These are phyloP conservation scores for Cyprinus carpio DNA, from an alignment of 2,113 vertebrate genomes.

Conservation along the genomic window DNA sequence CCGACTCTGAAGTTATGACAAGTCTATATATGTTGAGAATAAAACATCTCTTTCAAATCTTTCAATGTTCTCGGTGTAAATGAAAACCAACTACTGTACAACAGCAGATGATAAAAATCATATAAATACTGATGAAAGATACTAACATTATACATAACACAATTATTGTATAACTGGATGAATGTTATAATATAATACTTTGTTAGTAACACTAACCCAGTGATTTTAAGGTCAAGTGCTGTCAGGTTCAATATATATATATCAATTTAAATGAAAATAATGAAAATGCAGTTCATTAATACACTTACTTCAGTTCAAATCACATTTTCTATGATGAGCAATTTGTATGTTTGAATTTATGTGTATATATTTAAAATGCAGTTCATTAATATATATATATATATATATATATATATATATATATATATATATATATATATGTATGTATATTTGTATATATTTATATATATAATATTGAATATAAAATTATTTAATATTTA, in stretches of 20 bases:
- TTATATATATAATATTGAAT: too few species aligned
- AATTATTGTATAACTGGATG: neutral
- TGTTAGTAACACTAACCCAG: neutral
- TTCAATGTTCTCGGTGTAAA: neutral
- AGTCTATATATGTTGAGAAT: neutral
- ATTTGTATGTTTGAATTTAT: too few species aligned
- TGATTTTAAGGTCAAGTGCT: neutral
- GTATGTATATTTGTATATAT: too few species aligned
- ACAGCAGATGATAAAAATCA: neutral
- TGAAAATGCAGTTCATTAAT: neutral
- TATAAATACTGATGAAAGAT: neutral
- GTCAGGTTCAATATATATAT: neutral
- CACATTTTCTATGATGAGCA: neutral
- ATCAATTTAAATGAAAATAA: too few species aligned
- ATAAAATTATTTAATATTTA: too few species aligned
- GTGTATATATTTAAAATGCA: too few species aligned
- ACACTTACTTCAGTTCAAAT: neutral
- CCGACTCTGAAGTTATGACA: neutral
- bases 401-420: too few species aligned
- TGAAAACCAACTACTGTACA: neutral
- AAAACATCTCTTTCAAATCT: neutral
- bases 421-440: too few species aligned
- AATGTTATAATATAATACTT: neutral
- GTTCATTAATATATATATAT: too few species aligned
- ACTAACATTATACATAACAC: neutral